These are phyloP conservation scores for Abscondita cerata DNA, from an alignment of 2,888 invertebrate species.

Conservation along the genomic window DNA sequence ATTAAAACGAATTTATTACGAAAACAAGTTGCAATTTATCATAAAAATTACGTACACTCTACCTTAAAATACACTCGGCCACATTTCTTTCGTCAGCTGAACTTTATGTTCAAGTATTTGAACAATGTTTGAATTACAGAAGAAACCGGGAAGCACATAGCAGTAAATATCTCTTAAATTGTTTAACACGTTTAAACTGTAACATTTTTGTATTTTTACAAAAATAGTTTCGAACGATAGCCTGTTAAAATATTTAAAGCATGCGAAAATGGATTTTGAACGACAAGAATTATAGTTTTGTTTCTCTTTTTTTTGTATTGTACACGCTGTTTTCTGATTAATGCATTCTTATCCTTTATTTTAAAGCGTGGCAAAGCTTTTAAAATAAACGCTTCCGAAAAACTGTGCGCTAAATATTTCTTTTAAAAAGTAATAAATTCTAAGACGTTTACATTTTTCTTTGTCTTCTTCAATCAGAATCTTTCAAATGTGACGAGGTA, in stretches of 20 bases:
- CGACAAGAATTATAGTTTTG: not conserved
- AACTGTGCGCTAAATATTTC: not conserved
- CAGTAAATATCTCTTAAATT: slow-evolving; percentile 20
- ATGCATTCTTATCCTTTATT: slow-evolving; percentile 8
- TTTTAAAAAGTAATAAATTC: not conserved
- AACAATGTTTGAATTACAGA: slow-evolving; percentile 15
- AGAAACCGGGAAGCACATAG: slow-evolving; percentile 17
- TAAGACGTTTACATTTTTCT: not conserved
- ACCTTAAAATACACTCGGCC: not conserved
- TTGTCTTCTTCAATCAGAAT: not conserved
- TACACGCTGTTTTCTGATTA: slow-evolving; percentile 1
- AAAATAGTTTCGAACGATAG: slow-evolving; percentile 18
- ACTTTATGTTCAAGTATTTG: slow-evolving; percentile 13
- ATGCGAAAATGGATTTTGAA: slow-evolving; percentile 14
- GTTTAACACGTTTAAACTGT: slow-evolving; percentile 7
- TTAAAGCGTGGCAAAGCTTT: not conserved
- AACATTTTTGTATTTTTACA: slow-evolving; percentile 14
- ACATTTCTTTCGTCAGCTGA: slow-evolving; percentile 10
- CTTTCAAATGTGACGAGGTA: too few species aligned
- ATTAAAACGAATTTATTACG: not conserved
- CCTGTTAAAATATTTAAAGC: slow-evolving; percentile 22
- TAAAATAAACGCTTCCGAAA: slow-evolving; percentile 3
- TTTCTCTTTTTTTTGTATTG: not conserved
- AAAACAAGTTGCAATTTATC: slow-evolving; percentile 3
- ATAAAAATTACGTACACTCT: not conserved